Conservation (phyloP, 2,113 vertebrate genomes). For the Macrotis lagotis region DNA sequence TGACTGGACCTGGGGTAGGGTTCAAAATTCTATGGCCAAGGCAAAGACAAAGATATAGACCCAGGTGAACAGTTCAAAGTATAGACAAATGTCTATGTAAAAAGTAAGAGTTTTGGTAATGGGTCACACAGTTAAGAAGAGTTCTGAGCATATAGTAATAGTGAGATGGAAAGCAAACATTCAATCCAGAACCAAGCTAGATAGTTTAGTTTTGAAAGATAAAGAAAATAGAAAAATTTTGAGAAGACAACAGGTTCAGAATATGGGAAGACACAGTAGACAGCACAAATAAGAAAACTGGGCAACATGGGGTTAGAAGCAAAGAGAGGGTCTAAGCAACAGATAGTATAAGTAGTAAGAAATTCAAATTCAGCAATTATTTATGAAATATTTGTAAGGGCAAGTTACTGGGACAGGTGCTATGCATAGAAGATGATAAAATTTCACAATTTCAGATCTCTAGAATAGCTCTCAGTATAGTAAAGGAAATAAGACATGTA, state of each 20-base stretch:
- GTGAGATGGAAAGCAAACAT: constrained; percentile 1
- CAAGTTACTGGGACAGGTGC: background rate
- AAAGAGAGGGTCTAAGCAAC: background rate
- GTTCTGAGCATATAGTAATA: background rate
- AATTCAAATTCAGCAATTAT: background rate
- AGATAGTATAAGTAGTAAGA: background rate
- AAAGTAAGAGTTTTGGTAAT: background rate
- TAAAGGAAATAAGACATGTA: background rate
- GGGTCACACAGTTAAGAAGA: background rate
- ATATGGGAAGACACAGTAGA: background rate
- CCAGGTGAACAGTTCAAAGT: background rate
- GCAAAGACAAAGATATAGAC: background rate
- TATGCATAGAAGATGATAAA: background rate
- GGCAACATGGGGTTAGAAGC: background rate
- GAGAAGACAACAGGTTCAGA: background rate
- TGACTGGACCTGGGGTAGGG: background rate
- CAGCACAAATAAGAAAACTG: background rate
- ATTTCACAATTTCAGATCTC: background rate
- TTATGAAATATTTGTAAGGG: background rate
- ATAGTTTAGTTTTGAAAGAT: background rate
- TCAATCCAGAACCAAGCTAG: background rate
- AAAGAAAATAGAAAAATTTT: background rate
- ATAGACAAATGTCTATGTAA: background rate
- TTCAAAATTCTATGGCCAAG: background rate
- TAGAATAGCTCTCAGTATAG: background rate